Evolutionary conservation across 2,797 vertebrate genomes (phyloP), one percentile per base, ranked within the genome.

Genomic region (Urophycis tenuis): DNA sequence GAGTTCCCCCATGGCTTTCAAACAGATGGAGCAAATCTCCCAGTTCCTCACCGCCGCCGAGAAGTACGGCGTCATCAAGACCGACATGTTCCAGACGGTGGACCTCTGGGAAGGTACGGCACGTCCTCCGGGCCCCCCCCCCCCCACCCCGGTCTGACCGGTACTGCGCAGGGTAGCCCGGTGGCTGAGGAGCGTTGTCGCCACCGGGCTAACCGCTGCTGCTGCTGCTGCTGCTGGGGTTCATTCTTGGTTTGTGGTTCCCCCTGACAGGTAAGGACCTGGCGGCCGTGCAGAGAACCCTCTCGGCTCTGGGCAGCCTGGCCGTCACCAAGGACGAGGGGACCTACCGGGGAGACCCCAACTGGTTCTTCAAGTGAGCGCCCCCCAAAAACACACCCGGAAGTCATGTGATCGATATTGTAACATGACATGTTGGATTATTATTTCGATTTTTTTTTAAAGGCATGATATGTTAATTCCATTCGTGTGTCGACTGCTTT

Each of bases 21-120:
- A 98, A 91, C 97, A 99, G 92, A 99, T 99, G 97, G 97, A 99
- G 87, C 97, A 98, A 91, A 95, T 99, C 39, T 94, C 97, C 3
- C 97, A 98, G 92, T 99, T 99, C 88, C 94, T 99, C 81, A 94
- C 92, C 11, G 96, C 95, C 0, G 93, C 97, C 0, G 97, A 99
- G 86, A 92, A 91, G 73, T 99, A 98, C 0, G 97, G 97, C 0
- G 96, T 99, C 84, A 93, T 88, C 81, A 99, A 98, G 92, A 99
- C 96, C 0, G 97, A 99, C 83, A 93, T 99, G 84, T 99, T 99
- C 92, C 97, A 99, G 93, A 99, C 97, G 0, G 97, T 99, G n/a
- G 97, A 98, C 84, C 95, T 99, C 64, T 99, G 95, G 89, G 97
- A 99, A 94, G 96, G 97, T 98, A 45, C 87, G 90, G 36, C 5